Evolutionary conservation across 2,113 vertebrate genomes (phyloP).

Genomic region (Xenus cinereus): DNA sequence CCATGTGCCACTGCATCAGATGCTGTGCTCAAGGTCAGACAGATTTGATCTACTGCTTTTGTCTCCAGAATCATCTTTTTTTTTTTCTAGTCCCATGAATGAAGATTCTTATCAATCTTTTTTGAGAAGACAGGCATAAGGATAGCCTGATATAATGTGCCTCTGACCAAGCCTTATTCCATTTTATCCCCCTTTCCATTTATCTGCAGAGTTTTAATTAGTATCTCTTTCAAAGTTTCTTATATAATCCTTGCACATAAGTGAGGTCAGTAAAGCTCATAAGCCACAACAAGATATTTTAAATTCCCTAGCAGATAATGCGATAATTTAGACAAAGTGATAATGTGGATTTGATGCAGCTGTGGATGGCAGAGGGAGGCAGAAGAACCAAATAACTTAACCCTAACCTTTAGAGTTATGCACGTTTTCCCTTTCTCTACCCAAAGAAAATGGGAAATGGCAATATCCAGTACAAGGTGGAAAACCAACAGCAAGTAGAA

Average conservation of each 20-base stretch:
- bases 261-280: not conserved
- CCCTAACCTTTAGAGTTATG: not conserved
- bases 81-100: not conserved
- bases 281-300: not conserved
- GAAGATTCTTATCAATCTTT: constrained; percentile 13
- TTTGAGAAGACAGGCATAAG: not conserved
- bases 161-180: not conserved
- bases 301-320: not conserved
- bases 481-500: not conserved
- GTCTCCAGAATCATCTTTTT: not conserved
- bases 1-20: not conserved
- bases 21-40: constrained; percentile 30
- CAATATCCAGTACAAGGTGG: not conserved
- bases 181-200: not conserved
- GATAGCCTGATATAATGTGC: not conserved
- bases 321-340: not conserved
- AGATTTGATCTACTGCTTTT: constrained; percentile 7
- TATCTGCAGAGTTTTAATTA: constrained; percentile 6
- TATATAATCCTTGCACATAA: not conserved
- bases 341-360: not conserved
- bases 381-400: not conserved
- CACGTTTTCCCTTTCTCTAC: not conserved
- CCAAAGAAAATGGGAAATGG: not conserved
- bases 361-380: not conserved
- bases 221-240: not conserved